Conservation (phyloP, 2,797 vertebrate genomes). For the Epinephelus awoara region DNA sequence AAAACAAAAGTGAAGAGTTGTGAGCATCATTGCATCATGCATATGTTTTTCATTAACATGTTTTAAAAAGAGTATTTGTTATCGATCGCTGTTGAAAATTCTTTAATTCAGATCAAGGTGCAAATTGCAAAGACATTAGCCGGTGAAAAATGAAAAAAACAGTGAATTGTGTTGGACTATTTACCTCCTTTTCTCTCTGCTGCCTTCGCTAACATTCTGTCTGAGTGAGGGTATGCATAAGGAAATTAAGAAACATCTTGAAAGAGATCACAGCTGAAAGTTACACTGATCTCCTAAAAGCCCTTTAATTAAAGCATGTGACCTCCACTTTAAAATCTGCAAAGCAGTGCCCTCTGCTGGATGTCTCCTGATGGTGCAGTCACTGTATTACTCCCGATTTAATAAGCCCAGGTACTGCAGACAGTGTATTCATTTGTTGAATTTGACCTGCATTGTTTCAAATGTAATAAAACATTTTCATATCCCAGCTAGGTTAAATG, state of each 20-base stretch:
- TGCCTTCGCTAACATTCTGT: no score
- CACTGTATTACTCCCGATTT: neutral
- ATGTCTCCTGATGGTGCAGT: neutral
- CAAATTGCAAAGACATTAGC: neutral
- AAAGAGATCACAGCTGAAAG: neutral
- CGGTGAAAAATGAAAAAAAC: neutral
- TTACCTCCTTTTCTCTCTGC: neutral
- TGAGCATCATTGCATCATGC: neutral
- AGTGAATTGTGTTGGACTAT: no score
- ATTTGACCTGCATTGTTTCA: neutral
- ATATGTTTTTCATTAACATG: neutral
- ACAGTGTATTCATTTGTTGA: neutral
- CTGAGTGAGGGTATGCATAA: neutral
- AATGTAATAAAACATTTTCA: neutral
- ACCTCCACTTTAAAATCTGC: neutral
- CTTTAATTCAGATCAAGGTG: neutral
- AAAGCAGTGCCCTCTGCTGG: constrained; percentile 51
- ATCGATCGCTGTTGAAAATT: neutral
- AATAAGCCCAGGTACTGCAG: neutral
- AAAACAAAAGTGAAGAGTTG: neutral
- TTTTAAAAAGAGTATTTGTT: neutral
- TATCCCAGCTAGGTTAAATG: neutral
- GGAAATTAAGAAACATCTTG: neutral
- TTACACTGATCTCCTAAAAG: neutral
- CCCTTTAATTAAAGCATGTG: no score